Base-by-base conservation (phyloP, 2,113 vertebrate genomes). In the Bos indicus region DNA sequence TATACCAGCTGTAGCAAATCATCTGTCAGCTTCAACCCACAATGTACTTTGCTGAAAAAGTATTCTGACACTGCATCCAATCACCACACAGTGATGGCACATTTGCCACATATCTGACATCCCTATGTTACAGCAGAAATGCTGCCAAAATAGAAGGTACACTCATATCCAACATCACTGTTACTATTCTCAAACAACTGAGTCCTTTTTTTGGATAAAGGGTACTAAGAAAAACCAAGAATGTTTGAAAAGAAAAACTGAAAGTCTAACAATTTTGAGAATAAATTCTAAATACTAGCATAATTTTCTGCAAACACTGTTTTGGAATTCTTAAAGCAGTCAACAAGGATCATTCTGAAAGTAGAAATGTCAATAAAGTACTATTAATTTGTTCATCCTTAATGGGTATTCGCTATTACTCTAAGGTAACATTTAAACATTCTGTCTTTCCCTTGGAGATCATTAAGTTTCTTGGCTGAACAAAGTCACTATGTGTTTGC, bases 341-440 rank as follows among this genome's bases (percentile, higher is more conserved):
- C n/a, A 93, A 59, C n/a, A 89, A 40, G 28, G 94, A 87, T 21
- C 40, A 11, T 64, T 88, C 46, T 89, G 80, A 94, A 93, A 74
- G 86, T 6, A 77, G 78, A 86, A 74, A 94, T 80, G 62, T 89
- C 64, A 78, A 59, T 67, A 77, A 98, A 91, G 48, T 89, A 96
- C 40, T 67, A 92, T 52, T 87, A 92, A 94, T 93, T 62, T 94
- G 48, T 86, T 67, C 80, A 52, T 77, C 17, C 43, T 94, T 95
- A 71, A 92, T 74, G 52, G 14, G 19, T 94, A 93, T 91, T 86
- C 90, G 56, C n/a, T 94, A 91, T 90, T 92, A 90, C 48, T 84
- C 51, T 95, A 95, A 94, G 26, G 94, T 92, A 90, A 56, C 9
- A 94, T 33, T 56, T 56, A 93, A 93, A 97, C 26, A 97, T 96